Evolutionary conservation across 2,113 vertebrate genomes (phyloP).

Genomic region (Pao palembangensis): DNA sequence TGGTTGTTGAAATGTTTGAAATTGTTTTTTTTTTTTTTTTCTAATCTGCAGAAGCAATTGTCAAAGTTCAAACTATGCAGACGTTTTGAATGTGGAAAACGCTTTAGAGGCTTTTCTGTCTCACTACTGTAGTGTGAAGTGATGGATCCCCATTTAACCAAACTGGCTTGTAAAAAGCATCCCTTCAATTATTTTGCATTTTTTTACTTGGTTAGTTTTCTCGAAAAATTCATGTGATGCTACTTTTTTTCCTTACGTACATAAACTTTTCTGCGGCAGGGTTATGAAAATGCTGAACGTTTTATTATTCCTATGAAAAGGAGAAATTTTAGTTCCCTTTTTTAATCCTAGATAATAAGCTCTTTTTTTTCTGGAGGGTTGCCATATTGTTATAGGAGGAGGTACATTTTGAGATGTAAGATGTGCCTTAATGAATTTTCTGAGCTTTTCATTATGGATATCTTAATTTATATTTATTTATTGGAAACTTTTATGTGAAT

Average conservation of each 20-base stretch:
- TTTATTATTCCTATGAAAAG: slow-evolving; percentile 54
- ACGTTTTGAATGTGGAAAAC: slow-evolving; percentile 72
- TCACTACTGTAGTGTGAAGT: slow-evolving; percentile 20
- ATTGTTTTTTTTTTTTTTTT: slow-evolving; percentile 26
- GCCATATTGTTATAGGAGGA: slow-evolving; percentile 59
- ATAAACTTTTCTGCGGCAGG: slow-evolving; percentile 60
- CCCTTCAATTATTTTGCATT: slow-evolving; percentile 44
- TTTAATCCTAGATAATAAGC: slow-evolving; percentile 60
- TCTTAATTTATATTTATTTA: slow-evolving; percentile 82
- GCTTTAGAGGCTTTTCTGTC: slow-evolving; percentile 30
- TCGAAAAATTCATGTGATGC: slow-evolving; percentile 14
- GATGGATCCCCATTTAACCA: slow-evolving; percentile 50
- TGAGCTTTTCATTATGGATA: slow-evolving; percentile 61
- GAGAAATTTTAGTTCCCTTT: slow-evolving; percentile 56
- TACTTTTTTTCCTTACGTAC: slow-evolving; percentile 26
- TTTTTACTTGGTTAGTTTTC: slow-evolving; percentile 5
- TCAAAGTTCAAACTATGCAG: slow-evolving; percentile 72
- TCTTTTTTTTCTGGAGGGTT: slow-evolving; percentile 60
- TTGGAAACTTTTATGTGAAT: slow-evolving; percentile 68
- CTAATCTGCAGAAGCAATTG: slow-evolving; percentile 37
- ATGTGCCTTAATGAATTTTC: slow-evolving; percentile 76
- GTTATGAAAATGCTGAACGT: slow-evolving; percentile 62
- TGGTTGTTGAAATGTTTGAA: slow-evolving; percentile 31
- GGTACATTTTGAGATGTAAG: slow-evolving; percentile 68
- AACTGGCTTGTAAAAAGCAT: slow-evolving; percentile 57